Evolutionary conservation across 1,140 invertebrate genomes (phyloP).

Genomic region (Dreissena rostriformis): DNA sequence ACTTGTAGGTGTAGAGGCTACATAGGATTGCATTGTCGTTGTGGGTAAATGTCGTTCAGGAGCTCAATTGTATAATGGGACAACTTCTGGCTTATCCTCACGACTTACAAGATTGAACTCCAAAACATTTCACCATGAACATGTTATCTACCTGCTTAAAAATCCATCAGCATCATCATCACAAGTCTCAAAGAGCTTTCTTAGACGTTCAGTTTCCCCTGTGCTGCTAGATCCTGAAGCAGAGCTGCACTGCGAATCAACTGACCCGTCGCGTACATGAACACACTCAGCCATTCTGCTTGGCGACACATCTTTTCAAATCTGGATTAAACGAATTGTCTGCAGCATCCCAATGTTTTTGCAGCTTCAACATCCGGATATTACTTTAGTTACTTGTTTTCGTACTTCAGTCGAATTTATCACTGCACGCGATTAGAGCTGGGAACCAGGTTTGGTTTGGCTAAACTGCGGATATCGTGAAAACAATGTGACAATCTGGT

Average conservation of each 20-base stretch:
- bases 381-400: not conserved
- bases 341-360: not conserved
- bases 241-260: constrained; percentile 29
- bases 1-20: not conserved
- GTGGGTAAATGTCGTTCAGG: not conserved
- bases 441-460: no score
- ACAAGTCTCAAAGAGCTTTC: constrained; percentile 87
- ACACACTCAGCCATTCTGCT: constrained; percentile 24
- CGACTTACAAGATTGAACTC: not conserved
- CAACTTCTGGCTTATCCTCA: no score
- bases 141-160: constrained; percentile 23
- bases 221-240: constrained; percentile 82
- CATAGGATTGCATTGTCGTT: not conserved
- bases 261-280: constrained; percentile 20
- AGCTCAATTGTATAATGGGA: not conserved
- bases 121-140: not conserved
- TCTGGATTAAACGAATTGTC: not conserved
- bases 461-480: no score
- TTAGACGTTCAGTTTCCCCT: constrained; percentile 86
- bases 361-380: constrained; percentile 8
- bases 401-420: no score
- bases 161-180: constrained; percentile 87
- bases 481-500: no score
- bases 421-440: no score
- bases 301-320: constrained; percentile 23